Percentiles rank a stretch among this genome's conserved stretches.
Conservation (phyloP, 2,888 invertebrate genomes). For the Emmelina monodactyla region DNA sequence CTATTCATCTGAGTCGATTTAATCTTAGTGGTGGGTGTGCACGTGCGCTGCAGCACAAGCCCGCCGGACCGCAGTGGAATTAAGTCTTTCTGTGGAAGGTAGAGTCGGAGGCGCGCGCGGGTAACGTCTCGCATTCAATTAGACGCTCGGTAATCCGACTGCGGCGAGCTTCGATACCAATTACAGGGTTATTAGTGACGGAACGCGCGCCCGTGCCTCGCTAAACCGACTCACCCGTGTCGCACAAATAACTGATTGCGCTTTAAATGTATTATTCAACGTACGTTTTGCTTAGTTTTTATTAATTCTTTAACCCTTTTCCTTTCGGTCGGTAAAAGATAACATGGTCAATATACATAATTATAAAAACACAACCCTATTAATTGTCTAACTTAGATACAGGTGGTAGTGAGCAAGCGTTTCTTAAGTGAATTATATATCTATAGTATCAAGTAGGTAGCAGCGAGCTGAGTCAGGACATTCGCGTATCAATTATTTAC, state of each 20-base stretch:
- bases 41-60: constrained; percentile 51
- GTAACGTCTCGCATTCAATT: constrained; percentile 62
- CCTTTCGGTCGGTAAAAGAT: no score
- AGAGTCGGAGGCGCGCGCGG: constrained; percentile 24
- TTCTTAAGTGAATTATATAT: no score
- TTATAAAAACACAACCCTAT: no score
- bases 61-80: constrained; percentile 57
- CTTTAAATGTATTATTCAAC: neutral
- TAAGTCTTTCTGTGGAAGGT: constrained; percentile 32
- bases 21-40: constrained; percentile 36
- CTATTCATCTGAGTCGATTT: constrained; percentile 24
- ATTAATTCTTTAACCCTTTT: no score
- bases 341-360: no score
- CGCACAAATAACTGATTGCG: neutral
- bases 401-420: no score
- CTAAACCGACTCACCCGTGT: constrained; percentile 21
- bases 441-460: constrained; percentile 29
- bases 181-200: constrained; percentile 63
- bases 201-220: constrained; percentile 37
- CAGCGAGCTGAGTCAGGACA: constrained; percentile 15
- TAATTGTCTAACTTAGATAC: no score
- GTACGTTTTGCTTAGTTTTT: no score
- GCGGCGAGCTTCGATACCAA: constrained; percentile 65
- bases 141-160: constrained; percentile 64
- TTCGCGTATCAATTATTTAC: constrained; percentile 52